Evolutionary conservation across 2,113 vertebrate species (phyloP).

Genomic region (Oostethus manadensis): DNA sequence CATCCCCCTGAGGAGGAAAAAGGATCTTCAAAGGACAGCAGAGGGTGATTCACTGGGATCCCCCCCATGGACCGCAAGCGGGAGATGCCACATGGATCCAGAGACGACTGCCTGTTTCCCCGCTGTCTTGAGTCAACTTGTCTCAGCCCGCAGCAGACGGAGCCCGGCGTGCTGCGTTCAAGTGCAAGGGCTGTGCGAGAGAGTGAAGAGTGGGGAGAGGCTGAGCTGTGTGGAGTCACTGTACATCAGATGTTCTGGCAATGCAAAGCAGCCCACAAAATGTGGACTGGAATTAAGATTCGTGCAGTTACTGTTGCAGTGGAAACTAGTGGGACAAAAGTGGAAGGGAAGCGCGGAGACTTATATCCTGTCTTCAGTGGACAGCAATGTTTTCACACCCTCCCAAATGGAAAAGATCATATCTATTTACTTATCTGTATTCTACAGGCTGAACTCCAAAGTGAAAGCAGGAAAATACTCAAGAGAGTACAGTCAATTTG

Average conservation of each 20-base stretch:
- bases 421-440: no score
- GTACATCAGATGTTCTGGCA: conserved; percentile 38
- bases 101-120: conserved; percentile 23
- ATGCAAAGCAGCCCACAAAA: conserved; percentile 50
- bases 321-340: background rate
- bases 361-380: no score
- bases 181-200: conserved; percentile 31
- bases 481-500: no score
- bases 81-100: conserved; percentile 59
- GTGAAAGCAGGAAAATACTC: no score
- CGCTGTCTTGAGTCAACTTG: conserved; percentile 48
- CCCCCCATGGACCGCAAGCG: conserved; percentile 20
- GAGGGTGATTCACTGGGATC: conserved; percentile 23
- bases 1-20: conserved; percentile 21
- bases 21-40: conserved; percentile 6
- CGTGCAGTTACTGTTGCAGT: conserved; percentile 7
- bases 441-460: no score
- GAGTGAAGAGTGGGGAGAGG: background rate
- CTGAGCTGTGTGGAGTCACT: conserved; percentile 25
- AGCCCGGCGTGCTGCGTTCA: conserved; percentile 27
- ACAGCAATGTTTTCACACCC: no score
- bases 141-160: conserved; percentile 21
- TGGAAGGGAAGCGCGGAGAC: no score
- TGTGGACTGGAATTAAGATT: conserved; percentile 57
- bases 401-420: no score